phyloP scores from a whole-genome alignment of 2,888 invertebrate species.

The Gryllus longicercus region DNA sequence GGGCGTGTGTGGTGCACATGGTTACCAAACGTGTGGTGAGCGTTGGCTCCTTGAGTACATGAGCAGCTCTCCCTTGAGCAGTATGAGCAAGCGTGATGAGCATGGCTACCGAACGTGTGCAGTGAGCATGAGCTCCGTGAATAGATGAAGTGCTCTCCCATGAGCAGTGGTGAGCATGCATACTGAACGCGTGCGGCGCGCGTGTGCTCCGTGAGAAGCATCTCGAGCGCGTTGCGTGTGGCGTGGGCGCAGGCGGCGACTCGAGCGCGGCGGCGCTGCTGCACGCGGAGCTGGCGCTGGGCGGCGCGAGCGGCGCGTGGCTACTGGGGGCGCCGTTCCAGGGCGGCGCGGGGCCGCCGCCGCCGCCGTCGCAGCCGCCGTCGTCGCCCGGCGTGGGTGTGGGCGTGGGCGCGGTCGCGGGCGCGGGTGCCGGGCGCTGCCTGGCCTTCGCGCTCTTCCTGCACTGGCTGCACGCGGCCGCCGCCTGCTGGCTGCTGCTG shows the following conservation, averaged over 20 bases:
- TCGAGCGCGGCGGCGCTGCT: constrained; percentile 45
- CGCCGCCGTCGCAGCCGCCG: not conserved
- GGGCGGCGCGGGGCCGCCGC: not conserved
- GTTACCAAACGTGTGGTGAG: too few species aligned
- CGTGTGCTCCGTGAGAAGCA: too few species aligned
- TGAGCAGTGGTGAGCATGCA: too few species aligned
- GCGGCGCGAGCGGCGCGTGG: constrained; percentile 60
- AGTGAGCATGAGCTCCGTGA: too few species aligned
- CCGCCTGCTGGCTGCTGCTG: constrained; percentile 67
- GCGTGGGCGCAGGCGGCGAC: constrained; percentile 49
- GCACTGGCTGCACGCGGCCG: constrained; percentile 66
- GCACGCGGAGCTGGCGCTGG: constrained; percentile 60
- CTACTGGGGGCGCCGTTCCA: constrained; percentile 59
- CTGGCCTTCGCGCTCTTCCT: constrained; percentile 63
- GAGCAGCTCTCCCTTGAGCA: too few species aligned
- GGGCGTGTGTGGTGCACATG: too few species aligned
- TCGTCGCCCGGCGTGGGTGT: not conserved
- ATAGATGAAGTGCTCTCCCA: too few species aligned
- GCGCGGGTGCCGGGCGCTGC: constrained; percentile 54
- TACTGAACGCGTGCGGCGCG: too few species aligned
- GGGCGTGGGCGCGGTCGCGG: not conserved
- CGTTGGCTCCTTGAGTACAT: too few species aligned
- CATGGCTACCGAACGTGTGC: too few species aligned
- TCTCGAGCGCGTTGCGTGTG: constrained; percentile 43
- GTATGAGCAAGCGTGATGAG: too few species aligned